Base-by-base conservation (phyloP, 2,888 invertebrate genomes). In the Diarsia dahlii region DNA sequence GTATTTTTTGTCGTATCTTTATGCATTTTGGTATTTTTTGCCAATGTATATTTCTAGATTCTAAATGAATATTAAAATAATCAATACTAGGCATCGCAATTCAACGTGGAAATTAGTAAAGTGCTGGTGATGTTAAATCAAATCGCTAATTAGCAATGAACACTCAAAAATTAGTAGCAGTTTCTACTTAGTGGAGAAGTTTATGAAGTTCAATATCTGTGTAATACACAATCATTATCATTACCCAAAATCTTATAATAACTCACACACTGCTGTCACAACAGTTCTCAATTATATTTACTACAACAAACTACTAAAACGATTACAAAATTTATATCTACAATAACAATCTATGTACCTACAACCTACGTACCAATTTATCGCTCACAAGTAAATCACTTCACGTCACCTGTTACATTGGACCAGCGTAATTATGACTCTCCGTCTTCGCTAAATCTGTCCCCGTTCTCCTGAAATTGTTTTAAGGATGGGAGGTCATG, bases 361-460 rank as follows among this genome's bases (percentile, higher is more conserved):
- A 52, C 39, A 28, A 52, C 34, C 13, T 58, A 67, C 70, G 83
- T 85, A 87, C 82, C 87, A 85, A 93, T 92, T 93, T 93, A 93
- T 92, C 87, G 89, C 85, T 81, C 72, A 77, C 82, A 81, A 80
- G 88, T 93, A 92, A 93, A 93, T 93, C 92, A 93, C 88, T 89
- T 85, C 84, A 90, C 86, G 90, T 91, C 91, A 90, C 89, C 89
- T 89, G 88, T 84, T 88, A 86, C 88, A 91, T 91, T 88, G 84
- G 85, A 90, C 93, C 91, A 91, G 74, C 50, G 15, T 84, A 78
- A 60, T 48, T 73, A 80, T 91, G 87, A 15, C 91, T 77, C 69
- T 78, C 23, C n/a, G 64, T 74, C 34, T 54, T 68, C 82, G 78
- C 74, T 56, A 50, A 58, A 77, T 56, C 45, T 75, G 66, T 18